A percentile compares a stretch with the other conserved stretches of the same genome.
These are phyloP conservation scores for Latheticus oryzae DNA, from an alignment of 2,888 invertebrate species.

Conservation along the genomic window DNA sequence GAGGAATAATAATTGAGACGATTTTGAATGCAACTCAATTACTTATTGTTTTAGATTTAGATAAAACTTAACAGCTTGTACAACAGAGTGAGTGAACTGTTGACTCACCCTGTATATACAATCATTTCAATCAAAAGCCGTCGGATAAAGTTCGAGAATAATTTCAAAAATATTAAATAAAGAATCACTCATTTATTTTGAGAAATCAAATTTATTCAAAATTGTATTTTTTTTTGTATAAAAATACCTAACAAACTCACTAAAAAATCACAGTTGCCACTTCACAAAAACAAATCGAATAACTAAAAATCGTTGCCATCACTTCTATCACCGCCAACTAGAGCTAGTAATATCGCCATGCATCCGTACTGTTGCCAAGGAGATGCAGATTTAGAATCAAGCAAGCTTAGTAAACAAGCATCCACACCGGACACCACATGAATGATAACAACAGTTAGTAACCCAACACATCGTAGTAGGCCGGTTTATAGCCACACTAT, in stretches of 20 bases:
- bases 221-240: too few species aligned
- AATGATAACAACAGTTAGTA: conserved; percentile 36
- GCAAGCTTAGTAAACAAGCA: conserved; percentile 5
- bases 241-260: neutral
- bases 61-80: too few species aligned
- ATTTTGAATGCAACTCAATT: too few species aligned
- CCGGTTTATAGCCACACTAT: conserved; percentile 42
- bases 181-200: too few species aligned
- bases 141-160: too few species aligned
- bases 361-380: conserved; percentile 44
- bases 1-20: too few species aligned
- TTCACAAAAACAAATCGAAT: conserved; percentile 7
- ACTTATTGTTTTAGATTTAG: too few species aligned
- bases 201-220: too few species aligned
- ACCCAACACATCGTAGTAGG: conserved; percentile 30
- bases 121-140: too few species aligned
- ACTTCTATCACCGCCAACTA: conserved; percentile 10
- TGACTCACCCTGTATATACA: too few species aligned
- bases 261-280: conserved; percentile 1
- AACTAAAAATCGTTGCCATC: conserved; percentile 3
- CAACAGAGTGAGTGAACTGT: too few species aligned
- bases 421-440: conserved; percentile 31
- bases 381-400: conserved; percentile 42
- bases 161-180: too few species aligned
- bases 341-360: conserved; percentile 23